phyloP scores from a whole-genome alignment of 2,797 vertebrate genomes.

The Caiman crocodilus region DNA sequence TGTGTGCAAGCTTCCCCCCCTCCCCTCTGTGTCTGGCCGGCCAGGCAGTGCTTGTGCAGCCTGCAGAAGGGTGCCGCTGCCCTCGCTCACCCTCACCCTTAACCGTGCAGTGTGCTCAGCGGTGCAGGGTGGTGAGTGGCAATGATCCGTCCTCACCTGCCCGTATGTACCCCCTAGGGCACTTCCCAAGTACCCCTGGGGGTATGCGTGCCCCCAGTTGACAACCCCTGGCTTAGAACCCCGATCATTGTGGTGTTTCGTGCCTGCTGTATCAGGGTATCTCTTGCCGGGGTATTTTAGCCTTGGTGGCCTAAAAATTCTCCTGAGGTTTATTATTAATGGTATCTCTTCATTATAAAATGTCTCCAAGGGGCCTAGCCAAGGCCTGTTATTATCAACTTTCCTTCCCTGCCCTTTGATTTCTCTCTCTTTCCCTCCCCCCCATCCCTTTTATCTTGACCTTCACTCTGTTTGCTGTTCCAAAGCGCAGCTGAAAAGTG shows the following conservation, averaged over 20 bases:
- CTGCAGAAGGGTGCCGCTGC: too few species aligned
- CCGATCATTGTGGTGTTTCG: neutral
- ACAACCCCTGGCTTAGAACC: too few species aligned
- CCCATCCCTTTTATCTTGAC: slow-evolving; percentile 26
- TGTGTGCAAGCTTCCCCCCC: neutral
- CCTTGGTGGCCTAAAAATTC: neutral
- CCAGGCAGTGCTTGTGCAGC: too few species aligned
- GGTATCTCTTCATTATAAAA: neutral
- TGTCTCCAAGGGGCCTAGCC: neutral
- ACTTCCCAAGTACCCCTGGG: too few species aligned
- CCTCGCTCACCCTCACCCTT: too few species aligned
- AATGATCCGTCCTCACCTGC: too few species aligned
- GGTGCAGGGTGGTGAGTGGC: too few species aligned
- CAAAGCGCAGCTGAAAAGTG: slow-evolving; percentile 19
- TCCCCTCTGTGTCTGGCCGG: neutral
- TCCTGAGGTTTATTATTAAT: neutral
- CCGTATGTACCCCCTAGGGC: too few species aligned
- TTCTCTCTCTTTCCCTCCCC: neutral
- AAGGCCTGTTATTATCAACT: neutral
- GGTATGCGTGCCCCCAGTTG: too few species aligned
- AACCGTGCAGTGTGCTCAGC: too few species aligned
- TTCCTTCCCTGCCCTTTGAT: neutral
- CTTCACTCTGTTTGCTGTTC: slow-evolving; percentile 55
- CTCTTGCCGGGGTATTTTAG: neutral
- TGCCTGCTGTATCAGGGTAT: neutral